These are phyloP conservation scores for Cheilosia vernalis DNA, from an alignment of 2,888 invertebrate species.

Conservation along the genomic window DNA sequence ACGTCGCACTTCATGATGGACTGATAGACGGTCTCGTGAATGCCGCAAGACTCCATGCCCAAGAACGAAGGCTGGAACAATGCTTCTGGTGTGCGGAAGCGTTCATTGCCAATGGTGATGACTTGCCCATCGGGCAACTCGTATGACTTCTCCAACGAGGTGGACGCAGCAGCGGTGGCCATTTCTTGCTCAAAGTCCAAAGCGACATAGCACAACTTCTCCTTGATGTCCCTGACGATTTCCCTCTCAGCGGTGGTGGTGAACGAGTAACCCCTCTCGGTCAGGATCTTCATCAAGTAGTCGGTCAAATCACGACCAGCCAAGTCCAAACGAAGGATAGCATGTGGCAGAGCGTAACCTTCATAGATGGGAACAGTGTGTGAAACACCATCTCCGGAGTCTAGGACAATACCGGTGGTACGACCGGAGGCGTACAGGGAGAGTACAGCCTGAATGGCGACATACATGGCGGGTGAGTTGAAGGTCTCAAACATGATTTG, in stretches of 20 bases:
- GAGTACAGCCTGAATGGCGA: conserved; percentile 96
- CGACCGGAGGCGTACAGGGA: conserved; percentile 97
- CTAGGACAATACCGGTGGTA: conserved; percentile 98
- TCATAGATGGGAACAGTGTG: conserved; percentile 98
- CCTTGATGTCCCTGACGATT: conserved; percentile 97
- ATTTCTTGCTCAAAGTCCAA: conserved; percentile 97
- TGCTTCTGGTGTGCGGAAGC: conserved; percentile 97
- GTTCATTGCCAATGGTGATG: conserved; percentile 96
- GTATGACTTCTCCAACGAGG: conserved; percentile 97
- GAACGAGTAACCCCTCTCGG: conserved; percentile 95
- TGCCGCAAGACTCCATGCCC: conserved; percentile 92
- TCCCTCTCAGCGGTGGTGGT: conserved; percentile 96
- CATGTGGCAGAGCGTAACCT: conserved; percentile 96
- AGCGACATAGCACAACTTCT: conserved; percentile 95
- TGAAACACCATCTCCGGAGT: conserved; percentile 97
- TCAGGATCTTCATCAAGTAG: conserved; percentile 97
- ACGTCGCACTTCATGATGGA: conserved; percentile 99
- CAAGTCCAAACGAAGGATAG: conserved; percentile 95
- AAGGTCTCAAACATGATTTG: conserved; percentile 97
- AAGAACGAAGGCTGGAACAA: conserved; percentile 97
- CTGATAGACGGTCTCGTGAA: conserved; percentile 97
- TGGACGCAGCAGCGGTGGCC: conserved; percentile 96
- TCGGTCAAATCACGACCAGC: conserved; percentile 97
- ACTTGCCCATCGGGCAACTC: conserved; percentile 97
- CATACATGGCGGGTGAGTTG: conserved; percentile 97